These are phyloP conservation scores for Cosmopolites sordidus DNA, from an alignment of 2,888 invertebrate species.

Conservation along the genomic window DNA sequence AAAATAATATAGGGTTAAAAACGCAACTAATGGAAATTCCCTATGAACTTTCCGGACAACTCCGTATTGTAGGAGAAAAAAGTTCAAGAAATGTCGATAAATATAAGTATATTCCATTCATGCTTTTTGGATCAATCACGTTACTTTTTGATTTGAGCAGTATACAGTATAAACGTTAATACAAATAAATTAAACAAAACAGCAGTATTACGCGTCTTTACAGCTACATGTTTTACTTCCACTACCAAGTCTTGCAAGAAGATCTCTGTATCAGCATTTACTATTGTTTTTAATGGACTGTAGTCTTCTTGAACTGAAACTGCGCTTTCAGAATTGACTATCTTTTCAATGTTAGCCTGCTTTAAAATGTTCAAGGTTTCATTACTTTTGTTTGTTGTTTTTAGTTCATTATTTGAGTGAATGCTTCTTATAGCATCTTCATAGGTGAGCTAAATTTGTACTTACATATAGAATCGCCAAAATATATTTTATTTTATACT, in stretches of 20 bases:
- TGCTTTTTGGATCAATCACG: too few species aligned
- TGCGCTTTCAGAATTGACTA: background rate
- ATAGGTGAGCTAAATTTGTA: background rate
- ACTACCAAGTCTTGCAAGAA: slow-evolving; percentile 30
- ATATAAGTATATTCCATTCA: too few species aligned
- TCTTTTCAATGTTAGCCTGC: background rate
- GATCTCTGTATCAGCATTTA: slow-evolving; percentile 25
- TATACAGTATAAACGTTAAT: background rate
- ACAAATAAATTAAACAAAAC: background rate
- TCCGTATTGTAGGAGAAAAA: too few species aligned
- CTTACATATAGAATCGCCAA: background rate
- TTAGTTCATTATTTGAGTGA: background rate
- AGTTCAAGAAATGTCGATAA: too few species aligned
- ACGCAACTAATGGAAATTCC: too few species aligned
- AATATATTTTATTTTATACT: background rate
- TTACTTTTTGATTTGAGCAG: background rate
- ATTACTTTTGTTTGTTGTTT: slow-evolving; percentile 4
- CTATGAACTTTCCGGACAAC: too few species aligned
- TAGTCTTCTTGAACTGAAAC: background rate
- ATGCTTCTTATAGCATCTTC: slow-evolving; percentile 6
- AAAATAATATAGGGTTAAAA: too few species aligned
- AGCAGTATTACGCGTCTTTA: slow-evolving; percentile 34
- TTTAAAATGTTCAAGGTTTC: slow-evolving; percentile 10
- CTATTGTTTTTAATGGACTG: slow-evolving; percentile 7
- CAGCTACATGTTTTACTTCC: slow-evolving; percentile 29